Evolutionary conservation across 2,113 vertebrate species (phyloP), one percentile per base, ranked within the genome.

Genomic region (Sturnus vulgaris): DNA sequence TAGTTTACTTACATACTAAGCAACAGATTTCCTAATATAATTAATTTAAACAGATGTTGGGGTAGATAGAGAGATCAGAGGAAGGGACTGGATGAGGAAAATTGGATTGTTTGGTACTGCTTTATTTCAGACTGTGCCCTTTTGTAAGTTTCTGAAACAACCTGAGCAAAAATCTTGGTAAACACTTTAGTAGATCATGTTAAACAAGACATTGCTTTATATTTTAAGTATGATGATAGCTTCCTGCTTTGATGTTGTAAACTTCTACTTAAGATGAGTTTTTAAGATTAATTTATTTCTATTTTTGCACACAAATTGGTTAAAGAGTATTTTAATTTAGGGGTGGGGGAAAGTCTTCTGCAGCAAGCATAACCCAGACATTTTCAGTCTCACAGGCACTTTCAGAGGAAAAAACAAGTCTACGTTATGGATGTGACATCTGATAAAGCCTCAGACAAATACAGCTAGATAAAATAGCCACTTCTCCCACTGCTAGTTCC

Each of bases 191-290:
- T 18, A 73, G 75, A 49, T 60, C n/a, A 66, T 59, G 82, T 88
- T 87, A 76, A 93, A 94, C 69, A 84, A 88, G 71, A 70, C 21
- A 72, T 90, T 90, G 79, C 84, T 69, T 66, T 93, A 91, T 88
- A 53, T 27, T 84, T 61, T 27, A 78, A 60, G 52, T 40, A 46
- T 92, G 65, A 93, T 11, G 82, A 92, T 94, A 93, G 44, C 61
- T 92, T 93, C 60, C 90, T 94, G 72, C 64, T 91, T 46, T 77
- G 71, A 70, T 82, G 55, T 68, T 78, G 76, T 52, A 86, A 96
- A 92, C 82, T 78, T 17, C 44, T 78, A 19, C 31, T 83, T 55
- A 59, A 69, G 64, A 77, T 39, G 28, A 63, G 40, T 27, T 86
- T 65, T 46, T 68, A 72, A 65, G 12, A 44, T 61, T 52, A 16